Base-by-base conservation (phyloP, 2,888 invertebrate genomes). In the Diploptera punctata region DNA sequence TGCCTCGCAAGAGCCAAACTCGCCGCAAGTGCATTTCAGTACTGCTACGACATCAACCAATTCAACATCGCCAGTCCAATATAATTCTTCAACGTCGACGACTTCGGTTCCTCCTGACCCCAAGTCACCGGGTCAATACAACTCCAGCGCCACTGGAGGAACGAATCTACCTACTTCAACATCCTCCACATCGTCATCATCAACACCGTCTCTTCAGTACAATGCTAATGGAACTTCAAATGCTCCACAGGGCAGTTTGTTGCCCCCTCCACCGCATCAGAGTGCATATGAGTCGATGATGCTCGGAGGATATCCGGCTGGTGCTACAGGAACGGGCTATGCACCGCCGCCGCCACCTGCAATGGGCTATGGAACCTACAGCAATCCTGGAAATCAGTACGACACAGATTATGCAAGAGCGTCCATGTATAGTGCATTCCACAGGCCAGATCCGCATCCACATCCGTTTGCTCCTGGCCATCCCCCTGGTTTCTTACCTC, bases 341-440 rank as follows among this genome's bases (percentile, higher is more conserved):
- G 65, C 65, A 24, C 47, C 65, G 10, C 57, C 54, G 29, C 44
- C 74, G 24, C 18, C 73, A 33, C 24, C 70, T 43, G 62, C 69
- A 29, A 67, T 67, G 24, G 52, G 54, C 5, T 73, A 70, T 29
- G 73, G 60, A 68, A 52, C 54, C 29, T 73, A 73, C 52, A 57
- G 33, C 49, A 44, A 70, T 24, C 49, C 67, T 7, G 10, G 61
- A 43, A 68, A 68, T 47, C 68, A 74, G 57, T 72, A 72, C 26
- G 75, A 75, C 1, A 61, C 75, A 26, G 75, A 76, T 49, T 76
- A 76, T 67, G 74, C 75, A 1, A 68, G 76, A 33, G 74, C 75
- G 29, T 74, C 75, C 16, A 75, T 75, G 75, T 77, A 77, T 67
- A 76, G 76, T 70, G 77, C 77, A 44, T 77, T 77, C 73, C 77